phyloP scores from a whole-genome alignment of 1,140 invertebrate genomes.

The Aphelinus certus region DNA sequence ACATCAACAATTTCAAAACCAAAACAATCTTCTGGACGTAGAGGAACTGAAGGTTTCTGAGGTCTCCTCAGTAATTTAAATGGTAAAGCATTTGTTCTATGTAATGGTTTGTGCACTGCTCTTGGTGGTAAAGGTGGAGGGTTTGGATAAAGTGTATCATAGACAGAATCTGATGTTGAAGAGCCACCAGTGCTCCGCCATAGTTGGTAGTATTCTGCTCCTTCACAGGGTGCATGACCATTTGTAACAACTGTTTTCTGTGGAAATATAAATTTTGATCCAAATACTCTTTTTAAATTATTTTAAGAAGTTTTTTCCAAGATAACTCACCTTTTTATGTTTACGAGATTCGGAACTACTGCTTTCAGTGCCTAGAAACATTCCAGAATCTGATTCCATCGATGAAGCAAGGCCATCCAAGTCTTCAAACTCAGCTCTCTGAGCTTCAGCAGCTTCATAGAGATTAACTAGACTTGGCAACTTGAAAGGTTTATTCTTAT shows the following conservation, averaged over 20 bases:
- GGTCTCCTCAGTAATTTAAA: slow-evolving; percentile 60
- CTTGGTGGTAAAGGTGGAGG: slow-evolving; percentile 67
- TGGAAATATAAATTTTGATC: slow-evolving; percentile 20
- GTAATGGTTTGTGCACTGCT: slow-evolving; percentile 70
- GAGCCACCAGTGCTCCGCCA: slow-evolving; percentile 63
- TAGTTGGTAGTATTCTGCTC: slow-evolving; percentile 62
- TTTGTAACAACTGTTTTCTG: slow-evolving; percentile 43
- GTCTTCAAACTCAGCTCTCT: slow-evolving; percentile 55
- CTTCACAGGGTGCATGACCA: slow-evolving; percentile 50
- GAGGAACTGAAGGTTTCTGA: slow-evolving; percentile 60
- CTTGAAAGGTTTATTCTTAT: slow-evolving; percentile 55
- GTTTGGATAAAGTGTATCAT: slow-evolving; percentile 56
- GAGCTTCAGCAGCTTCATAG: slow-evolving; percentile 53
- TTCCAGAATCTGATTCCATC: slow-evolving; percentile 53
- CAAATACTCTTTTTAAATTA: background rate
- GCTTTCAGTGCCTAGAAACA: slow-evolving; percentile 59
- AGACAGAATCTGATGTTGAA: slow-evolving; percentile 48
- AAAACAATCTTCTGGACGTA: slow-evolving; percentile 76
- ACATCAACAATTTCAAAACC: slow-evolving; percentile 82
- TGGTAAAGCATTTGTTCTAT: slow-evolving; percentile 70
- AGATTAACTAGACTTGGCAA: slow-evolving; percentile 59
- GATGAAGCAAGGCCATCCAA: slow-evolving; percentile 50
- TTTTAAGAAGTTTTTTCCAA: background rate
- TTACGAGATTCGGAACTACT: slow-evolving; percentile 59
- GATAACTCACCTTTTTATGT: slow-evolving; percentile 50